Evolutionary conservation across 2,888 invertebrate genomes (phyloP), one percentile per base, ranked within the genome.

Genomic region (Ptychoptera contaminata): DNA sequence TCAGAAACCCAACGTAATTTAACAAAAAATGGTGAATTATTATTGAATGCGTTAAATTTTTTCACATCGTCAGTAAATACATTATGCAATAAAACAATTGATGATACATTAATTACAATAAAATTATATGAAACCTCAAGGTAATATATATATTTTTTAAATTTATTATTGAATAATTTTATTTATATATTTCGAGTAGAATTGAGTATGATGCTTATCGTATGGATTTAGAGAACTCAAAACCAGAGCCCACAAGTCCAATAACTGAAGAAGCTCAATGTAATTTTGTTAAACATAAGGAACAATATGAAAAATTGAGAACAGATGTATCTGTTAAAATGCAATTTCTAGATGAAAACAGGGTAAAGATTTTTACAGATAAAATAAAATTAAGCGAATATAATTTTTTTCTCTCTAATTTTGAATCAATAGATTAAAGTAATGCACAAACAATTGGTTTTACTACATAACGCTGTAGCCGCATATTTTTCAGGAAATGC

Each of bases 131-230:
- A 76, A 55, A 72, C 72, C 1, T 75, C 76, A 44, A 69, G 75
- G 74, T 74, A 47, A 12, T 45, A 10, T 6, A 8, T 34, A 6
- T n/a, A 6, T 34, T 34, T n/a, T 34, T 34, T 10, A 6, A 35
- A 41, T 41, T 37, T 14, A 30, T 40, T 11, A 12, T 32, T 44
- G 11, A 14, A 23, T 37, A 32, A 39, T 42, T 49, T 44, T 10
- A 16, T 29, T 40, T 42, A 42, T 37, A 31, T 9, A 44, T n/a
- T 34, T 37, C 8, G 11, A 32, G 37, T 62, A 84, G 93, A 64
- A 80, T 97, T 64, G 96, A 97, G 65, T 97, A 90, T 65, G 97
- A 98, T 72, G 97, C 97, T 40, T 94, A 96, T 67, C 82, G 96
- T 60, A 83, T 85, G 61, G 97, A 97, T 69, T 69, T 94, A 57